These are phyloP conservation scores for Hyposoter didymator DNA, from an alignment of 2,888 invertebrate genomes.

Conservation along the genomic window DNA sequence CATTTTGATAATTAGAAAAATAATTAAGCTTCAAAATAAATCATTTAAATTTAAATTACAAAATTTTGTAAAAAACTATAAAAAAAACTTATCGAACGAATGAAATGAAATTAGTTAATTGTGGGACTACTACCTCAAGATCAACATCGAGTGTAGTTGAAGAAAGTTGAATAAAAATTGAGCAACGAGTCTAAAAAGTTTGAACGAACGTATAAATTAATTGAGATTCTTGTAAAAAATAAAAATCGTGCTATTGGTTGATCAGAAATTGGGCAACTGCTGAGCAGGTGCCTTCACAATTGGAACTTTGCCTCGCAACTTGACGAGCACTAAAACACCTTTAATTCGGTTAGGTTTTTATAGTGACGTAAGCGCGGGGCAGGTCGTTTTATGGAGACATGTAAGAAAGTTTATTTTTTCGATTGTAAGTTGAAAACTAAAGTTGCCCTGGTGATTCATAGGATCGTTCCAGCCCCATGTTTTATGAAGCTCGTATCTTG, in stretches of 20 bases:
- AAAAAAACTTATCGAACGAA: too few relatives aligned
- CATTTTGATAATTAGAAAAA: too few relatives aligned
- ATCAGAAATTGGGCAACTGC: not conserved
- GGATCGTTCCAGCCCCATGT: constrained; percentile 7
- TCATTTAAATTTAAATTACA: too few relatives aligned
- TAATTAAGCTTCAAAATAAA: too few relatives aligned
- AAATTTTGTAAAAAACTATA: too few relatives aligned
- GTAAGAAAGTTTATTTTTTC: not conserved
- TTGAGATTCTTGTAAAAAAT: not conserved
- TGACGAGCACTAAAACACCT: not conserved
- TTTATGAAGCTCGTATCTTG: constrained; percentile 26
- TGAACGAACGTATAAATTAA: not conserved
- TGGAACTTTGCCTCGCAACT: not conserved
- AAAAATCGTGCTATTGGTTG: not conserved
- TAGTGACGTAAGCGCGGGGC: not conserved
- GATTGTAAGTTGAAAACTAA: constrained; percentile 13
- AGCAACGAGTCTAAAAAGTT: not conserved
- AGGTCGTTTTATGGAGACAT: not conserved
- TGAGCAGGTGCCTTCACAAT: not conserved
- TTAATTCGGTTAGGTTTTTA: not conserved
- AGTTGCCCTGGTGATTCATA: constrained; percentile 10
- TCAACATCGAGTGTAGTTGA: not conserved
- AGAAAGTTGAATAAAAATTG: not conserved
- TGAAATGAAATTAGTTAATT: too few relatives aligned
- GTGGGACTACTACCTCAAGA: too few relatives aligned